phyloP scores from a whole-genome alignment of 2,113 vertebrate species.

The Phoenicopterus ruber region DNA sequence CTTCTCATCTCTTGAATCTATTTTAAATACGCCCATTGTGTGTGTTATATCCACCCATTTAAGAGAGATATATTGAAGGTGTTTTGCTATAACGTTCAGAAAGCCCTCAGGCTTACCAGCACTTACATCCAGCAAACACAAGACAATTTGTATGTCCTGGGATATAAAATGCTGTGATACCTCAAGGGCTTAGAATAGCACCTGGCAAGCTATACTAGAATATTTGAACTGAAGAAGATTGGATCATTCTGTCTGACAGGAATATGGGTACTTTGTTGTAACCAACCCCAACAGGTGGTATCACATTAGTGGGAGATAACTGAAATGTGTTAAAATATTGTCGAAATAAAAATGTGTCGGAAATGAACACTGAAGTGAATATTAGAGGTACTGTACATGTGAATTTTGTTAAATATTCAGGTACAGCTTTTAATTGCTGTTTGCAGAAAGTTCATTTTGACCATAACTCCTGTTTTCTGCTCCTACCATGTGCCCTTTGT shows the following conservation, averaged over 20 bases:
- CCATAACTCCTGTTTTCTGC: not conserved
- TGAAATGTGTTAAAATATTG: not conserved
- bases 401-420: not conserved
- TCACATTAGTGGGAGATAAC: not conserved
- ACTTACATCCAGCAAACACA: not conserved
- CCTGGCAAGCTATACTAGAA: not conserved
- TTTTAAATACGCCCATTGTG: not conserved
- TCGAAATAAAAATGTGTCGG: not conserved
- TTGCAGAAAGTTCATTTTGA: not conserved
- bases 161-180: not conserved
- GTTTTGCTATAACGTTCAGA: not conserved
- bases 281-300: not conserved
- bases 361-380: not conserved
- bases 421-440: not conserved
- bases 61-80: not conserved
- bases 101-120: not conserved
- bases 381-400: not conserved
- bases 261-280: not conserved
- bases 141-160: not conserved
- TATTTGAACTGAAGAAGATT: not conserved
- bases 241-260: not conserved
- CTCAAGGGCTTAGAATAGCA: not conserved
- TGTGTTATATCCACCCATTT: not conserved
- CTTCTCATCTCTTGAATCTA: not conserved
- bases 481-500: not conserved